Evolutionary conservation across 2,113 vertebrate genomes (phyloP).

Genomic region (Dipodomys ordii): DNA sequence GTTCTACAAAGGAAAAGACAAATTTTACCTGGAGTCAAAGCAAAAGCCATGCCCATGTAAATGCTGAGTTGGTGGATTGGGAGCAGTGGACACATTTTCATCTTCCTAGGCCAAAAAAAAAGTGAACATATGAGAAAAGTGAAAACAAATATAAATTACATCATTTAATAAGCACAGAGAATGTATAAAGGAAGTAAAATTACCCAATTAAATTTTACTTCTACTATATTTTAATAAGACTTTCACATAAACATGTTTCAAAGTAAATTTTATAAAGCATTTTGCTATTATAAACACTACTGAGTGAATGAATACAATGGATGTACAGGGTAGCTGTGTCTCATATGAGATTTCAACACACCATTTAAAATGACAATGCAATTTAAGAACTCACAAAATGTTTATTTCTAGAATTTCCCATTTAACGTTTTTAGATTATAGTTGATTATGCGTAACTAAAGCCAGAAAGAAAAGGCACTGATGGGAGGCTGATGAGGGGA

Average conservation of each 20-base stretch:
- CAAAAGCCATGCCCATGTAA: conserved; percentile 94
- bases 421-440: neutral
- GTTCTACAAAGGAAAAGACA: conserved; percentile 17
- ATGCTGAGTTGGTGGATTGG: conserved; percentile 88
- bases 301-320: neutral
- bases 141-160: neutral
- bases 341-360: neutral
- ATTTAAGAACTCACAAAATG: neutral
- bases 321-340: too few species aligned
- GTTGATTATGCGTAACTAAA: neutral
- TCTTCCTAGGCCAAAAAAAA: conserved; percentile 81
- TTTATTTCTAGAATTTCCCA: neutral
- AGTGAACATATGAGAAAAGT: conserved; percentile 68
- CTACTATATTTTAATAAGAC: neutral
- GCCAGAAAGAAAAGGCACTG: neutral
- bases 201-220: neutral
- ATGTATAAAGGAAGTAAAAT: neutral
- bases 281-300: neutral
- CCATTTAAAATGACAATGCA: neutral
- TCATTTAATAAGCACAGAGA: neutral
- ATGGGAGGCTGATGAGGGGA: neutral
- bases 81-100: conserved; percentile 83
- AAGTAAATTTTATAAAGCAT: conserved; percentile 11
- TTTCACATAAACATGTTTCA: conserved; percentile 25
- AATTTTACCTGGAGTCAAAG: conserved; percentile 96